Percentiles rank a stretch among this genome's conserved stretches.
Evolutionary conservation across 2,113 vertebrate genomes (phyloP).

Genomic region (Recurvirostra avosetta): DNA sequence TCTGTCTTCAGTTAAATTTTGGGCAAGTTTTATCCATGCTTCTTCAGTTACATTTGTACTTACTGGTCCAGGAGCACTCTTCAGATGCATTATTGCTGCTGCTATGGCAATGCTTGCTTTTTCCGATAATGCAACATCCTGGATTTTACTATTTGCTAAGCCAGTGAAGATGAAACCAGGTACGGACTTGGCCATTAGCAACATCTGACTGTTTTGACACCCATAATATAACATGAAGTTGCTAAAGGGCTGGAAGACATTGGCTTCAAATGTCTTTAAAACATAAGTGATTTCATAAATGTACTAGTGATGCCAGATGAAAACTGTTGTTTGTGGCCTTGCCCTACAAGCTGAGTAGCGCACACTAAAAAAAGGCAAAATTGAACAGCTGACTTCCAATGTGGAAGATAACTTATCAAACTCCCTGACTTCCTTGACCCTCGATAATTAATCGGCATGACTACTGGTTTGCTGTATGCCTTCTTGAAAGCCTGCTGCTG

Average conservation of each 20-base stretch:
- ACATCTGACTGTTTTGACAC: not conserved
- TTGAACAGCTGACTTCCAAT: not conserved
- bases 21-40: not conserved
- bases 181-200: not conserved
- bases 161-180: not conserved
- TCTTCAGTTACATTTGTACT: not conserved
- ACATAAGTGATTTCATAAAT: not conserved
- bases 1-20: not conserved
- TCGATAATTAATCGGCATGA: not conserved
- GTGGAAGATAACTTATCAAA: not conserved
- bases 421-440: not conserved
- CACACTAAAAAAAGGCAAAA: not conserved
- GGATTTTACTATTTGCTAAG: not conserved
- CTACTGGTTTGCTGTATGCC: not conserved
- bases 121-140: not conserved
- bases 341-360: not conserved
- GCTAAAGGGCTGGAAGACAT: not conserved
- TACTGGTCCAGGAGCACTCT: not conserved
- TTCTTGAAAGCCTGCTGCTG: not conserved
- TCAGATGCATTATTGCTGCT: not conserved
- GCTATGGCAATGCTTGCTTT: fast-evolving
- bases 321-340: not conserved
- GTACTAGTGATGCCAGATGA: not conserved
- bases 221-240: not conserved
- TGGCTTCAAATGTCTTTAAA: not conserved